These are phyloP conservation scores for Erebia ligea DNA, from an alignment of 2,888 invertebrate species.

Conservation along the genomic window DNA sequence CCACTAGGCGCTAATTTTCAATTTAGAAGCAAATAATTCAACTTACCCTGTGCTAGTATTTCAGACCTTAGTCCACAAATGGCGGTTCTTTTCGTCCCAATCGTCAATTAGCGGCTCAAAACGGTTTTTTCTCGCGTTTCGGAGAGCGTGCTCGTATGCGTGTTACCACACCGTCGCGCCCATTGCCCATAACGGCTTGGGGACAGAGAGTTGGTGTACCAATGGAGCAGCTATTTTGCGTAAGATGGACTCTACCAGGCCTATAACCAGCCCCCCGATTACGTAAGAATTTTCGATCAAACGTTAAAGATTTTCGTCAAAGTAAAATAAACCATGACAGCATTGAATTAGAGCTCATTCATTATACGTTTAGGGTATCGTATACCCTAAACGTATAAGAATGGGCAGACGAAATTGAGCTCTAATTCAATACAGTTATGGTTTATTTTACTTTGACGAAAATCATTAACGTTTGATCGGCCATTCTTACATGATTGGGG, in stretches of 20 bases:
- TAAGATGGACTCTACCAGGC: neutral
- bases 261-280: neutral
- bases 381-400: too few relatives aligned
- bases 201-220: neutral
- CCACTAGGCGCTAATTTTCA: neutral
- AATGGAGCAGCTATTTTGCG: neutral
- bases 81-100: neutral
- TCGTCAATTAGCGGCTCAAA: conserved; percentile 7
- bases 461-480: too few relatives aligned
- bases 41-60: conserved; percentile 7
- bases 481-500: too few relatives aligned
- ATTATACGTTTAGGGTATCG: too few relatives aligned
- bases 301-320: too few relatives aligned
- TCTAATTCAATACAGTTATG: too few relatives aligned
- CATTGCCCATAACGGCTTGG: conserved; percentile 25
- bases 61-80: neutral
- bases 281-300: too few relatives aligned
- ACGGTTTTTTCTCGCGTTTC: conserved; percentile 2
- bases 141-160: conserved; percentile 6
- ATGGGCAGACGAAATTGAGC: too few relatives aligned
- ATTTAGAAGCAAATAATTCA: neutral
- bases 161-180: conserved; percentile 16
- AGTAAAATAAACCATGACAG: too few relatives aligned
- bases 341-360: too few relatives aligned
- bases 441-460: too few relatives aligned